These are phyloP conservation scores for Ctenodactylus gundi DNA, from an alignment of 2,113 vertebrate genomes.

Conservation along the genomic window DNA sequence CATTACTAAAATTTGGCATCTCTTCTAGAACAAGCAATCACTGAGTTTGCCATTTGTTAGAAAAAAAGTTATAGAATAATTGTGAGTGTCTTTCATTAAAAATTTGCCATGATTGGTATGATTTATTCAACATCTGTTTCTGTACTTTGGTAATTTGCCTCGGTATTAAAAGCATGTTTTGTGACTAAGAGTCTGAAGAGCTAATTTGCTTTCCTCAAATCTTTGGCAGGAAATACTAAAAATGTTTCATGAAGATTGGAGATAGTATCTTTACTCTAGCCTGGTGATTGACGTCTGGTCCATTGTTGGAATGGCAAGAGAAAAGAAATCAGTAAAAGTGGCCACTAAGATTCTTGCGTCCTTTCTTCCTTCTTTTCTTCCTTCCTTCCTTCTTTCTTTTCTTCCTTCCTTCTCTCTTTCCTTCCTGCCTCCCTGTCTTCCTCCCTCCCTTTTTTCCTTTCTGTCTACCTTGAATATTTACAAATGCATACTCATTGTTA, in stretches of 20 bases:
- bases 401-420: accelerated
- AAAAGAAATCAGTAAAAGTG: neutral
- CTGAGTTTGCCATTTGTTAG: constrained; percentile 6
- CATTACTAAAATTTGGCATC: neutral
- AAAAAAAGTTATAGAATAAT: neutral
- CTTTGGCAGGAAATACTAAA: constrained; percentile 44
- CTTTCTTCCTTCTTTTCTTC: too few relatives aligned
- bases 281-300: neutral
- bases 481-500: too few relatives aligned
- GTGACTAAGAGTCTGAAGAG: constrained; percentile 15
- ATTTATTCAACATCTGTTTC: constrained; percentile 33
- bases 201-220: constrained; percentile 44
- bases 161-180: constrained; percentile 37
- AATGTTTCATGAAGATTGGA: neutral
- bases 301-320: neutral
- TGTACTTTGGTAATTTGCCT: neutral
- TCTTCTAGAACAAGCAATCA: neutral
- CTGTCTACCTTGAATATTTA: neutral
- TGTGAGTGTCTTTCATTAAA: neutral
- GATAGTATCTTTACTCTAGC: neutral
- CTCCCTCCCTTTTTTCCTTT: accelerated
- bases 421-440: accelerated
- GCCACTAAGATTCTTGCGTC: too few relatives aligned
- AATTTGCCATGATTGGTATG: neutral
- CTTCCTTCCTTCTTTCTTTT: accelerated